Evolutionary conservation across 1,140 invertebrate genomes (phyloP), one percentile per base, ranked within the genome.

Genomic region (Cherax quadricarinatus): DNA sequence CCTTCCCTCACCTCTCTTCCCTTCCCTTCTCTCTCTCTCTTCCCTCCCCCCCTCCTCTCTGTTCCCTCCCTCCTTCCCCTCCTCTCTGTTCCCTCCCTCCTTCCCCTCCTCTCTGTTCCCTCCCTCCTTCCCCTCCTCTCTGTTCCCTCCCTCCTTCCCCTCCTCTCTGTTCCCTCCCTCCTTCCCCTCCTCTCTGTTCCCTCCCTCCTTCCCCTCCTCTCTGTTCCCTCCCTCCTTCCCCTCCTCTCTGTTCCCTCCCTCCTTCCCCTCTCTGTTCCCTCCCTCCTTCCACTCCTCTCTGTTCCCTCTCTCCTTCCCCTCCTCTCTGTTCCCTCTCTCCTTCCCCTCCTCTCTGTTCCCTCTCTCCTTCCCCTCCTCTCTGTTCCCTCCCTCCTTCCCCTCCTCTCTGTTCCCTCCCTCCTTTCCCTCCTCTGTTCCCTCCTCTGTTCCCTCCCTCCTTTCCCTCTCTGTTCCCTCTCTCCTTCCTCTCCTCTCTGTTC

Each of bases 221-320:
- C 30, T 41, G 30, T 41, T 41, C 30, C 30, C 30, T 41, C 30
- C 30, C 53, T 41, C 82, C 53, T 62, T 57, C 82, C 24, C 82
- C 82, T 84, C 82, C 82, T 84, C 82, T 12, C 57, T 62, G n/a
- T 57, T 84, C 53, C 53, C 66, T 70, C 66, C 10, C 14, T 70
- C 12, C 18, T 21, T 60, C 66, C 30, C 30, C 30, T 41, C 30
- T 70, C 21, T 18, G 16, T 5, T 16, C 18, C 66, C 5, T 70
- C 30, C 30, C 30, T 41, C 30, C 30, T 41, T 41, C 30, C 30
- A n/a, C n/a, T n/a, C 30, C 30, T 18, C 66, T 70, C 66, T 70
- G 14, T 51, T 81, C 51, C 51, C 24, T 16, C 16, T 5, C 18
- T 14, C 18, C 14, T 51, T 16, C 41, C 41, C 53, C 7, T n/a